Evolutionary conservation across 2,113 vertebrate genomes (phyloP).

Genomic region (Cynocephalus volans): DNA sequence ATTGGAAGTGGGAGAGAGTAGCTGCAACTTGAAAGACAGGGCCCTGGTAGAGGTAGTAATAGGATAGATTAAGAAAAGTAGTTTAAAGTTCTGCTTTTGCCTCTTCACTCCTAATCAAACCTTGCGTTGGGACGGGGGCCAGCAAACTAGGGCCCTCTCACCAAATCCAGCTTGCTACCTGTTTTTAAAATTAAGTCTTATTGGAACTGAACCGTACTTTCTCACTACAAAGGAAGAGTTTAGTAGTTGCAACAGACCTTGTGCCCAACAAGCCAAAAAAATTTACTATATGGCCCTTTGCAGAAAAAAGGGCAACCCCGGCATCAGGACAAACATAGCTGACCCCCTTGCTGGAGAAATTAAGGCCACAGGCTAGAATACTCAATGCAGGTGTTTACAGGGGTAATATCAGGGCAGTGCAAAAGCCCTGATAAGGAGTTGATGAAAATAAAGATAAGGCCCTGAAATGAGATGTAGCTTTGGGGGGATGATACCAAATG

Average conservation of each 20-base stretch:
- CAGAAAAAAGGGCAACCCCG: no score
- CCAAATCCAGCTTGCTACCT: neutral
- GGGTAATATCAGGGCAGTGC: neutral
- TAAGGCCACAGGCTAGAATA: neutral
- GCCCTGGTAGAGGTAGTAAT: neutral
- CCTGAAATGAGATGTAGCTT: neutral
- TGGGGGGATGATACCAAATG: neutral
- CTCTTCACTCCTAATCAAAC: neutral
- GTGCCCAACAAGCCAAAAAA: neutral
- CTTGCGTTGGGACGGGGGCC: neutral
- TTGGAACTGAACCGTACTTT: constrained; percentile 40
- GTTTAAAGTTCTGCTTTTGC: constrained; percentile 41
- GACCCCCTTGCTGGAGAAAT: neutral
- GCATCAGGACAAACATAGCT: neutral
- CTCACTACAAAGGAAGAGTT: neutral
- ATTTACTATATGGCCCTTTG: no score
- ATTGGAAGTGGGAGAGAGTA: neutral
- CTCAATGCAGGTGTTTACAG: neutral
- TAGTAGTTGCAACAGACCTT: neutral
- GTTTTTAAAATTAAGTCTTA: constrained; percentile 36
- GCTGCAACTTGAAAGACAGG: neutral
- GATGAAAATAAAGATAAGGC: neutral
- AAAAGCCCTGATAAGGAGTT: neutral
- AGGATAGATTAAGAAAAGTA: neutral
- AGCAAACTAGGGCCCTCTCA: neutral